A percentile compares a stretch with the other conserved stretches of the same genome.
Conservation (phyloP, 2,113 vertebrate genomes). For the Chrysochloris asiatica region DNA sequence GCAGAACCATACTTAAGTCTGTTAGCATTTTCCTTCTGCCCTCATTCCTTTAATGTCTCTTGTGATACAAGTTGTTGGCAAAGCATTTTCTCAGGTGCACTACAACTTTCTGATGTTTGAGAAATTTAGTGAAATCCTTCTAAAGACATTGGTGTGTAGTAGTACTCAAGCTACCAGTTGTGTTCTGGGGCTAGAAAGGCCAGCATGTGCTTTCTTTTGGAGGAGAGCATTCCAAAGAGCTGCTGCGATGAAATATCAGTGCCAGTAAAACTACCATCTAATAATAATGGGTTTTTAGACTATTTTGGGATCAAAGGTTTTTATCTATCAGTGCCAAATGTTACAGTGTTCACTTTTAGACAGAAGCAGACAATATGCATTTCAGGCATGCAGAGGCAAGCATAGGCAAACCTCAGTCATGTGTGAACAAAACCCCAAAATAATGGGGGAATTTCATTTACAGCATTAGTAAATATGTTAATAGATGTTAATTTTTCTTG, state of each 20-base stretch:
- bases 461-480: not conserved
- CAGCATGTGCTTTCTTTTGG: not conserved
- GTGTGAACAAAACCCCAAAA: not conserved
- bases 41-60: not conserved
- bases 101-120: not conserved
- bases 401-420: not conserved
- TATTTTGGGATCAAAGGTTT: not conserved
- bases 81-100: not conserved
- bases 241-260: not conserved
- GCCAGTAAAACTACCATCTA: not conserved
- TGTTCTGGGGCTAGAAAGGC: not conserved
- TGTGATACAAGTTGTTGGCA: not conserved
- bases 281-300: not conserved
- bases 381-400: not conserved
- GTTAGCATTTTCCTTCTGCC: not conserved
- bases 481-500: conserved; percentile 3
- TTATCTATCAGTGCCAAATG: not conserved
- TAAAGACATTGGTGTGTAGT: not conserved
- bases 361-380: conserved; percentile 12
- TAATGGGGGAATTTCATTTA: conserved; percentile 1
- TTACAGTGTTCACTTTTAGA: not conserved
- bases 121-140: not conserved
- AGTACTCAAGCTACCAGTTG: not conserved
- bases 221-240: conserved; percentile 34
- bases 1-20: not conserved